Percentiles rank a stretch among this genome's conserved stretches.
phyloP scores from a whole-genome alignment of 2,797 vertebrate species.

The Sparidentex hasta region DNA sequence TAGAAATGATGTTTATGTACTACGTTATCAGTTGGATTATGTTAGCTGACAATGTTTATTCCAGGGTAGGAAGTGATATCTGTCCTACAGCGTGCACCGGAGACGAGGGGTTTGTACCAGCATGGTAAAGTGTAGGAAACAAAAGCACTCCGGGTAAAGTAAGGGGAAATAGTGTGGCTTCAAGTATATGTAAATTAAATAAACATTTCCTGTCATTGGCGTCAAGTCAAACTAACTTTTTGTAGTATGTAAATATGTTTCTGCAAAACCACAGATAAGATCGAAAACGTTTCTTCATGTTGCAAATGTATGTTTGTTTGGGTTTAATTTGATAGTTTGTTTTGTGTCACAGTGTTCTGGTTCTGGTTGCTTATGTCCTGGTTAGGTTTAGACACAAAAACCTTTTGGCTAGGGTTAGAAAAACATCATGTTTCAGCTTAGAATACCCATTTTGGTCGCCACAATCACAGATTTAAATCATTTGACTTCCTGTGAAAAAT shows the following conservation, averaged over 20 bases:
- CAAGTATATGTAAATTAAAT: neutral
- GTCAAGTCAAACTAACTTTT: slow-evolving; percentile 4
- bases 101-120: neutral
- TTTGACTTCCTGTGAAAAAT: too few species aligned
- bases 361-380: too few species aligned
- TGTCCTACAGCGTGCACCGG: neutral
- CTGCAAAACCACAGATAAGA: too few species aligned
- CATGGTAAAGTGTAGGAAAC: neutral
- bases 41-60: neutral
- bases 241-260: neutral
- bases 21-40: neutral
- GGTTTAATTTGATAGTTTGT: too few species aligned
- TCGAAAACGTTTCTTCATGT: too few species aligned
- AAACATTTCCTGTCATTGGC: neutral
- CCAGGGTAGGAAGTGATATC: neutral
- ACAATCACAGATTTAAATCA: too few species aligned
- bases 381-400: too few species aligned
- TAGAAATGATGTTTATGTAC: neutral
- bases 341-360: too few species aligned
- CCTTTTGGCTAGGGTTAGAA: too few species aligned
- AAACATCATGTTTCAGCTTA: too few species aligned
- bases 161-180: slow-evolving; percentile 9
- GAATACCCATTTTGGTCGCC: too few species aligned
- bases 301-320: too few species aligned
- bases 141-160: neutral